Base-by-base conservation (phyloP, 2,113 vertebrate species). In the Calonectris borealis region DNA sequence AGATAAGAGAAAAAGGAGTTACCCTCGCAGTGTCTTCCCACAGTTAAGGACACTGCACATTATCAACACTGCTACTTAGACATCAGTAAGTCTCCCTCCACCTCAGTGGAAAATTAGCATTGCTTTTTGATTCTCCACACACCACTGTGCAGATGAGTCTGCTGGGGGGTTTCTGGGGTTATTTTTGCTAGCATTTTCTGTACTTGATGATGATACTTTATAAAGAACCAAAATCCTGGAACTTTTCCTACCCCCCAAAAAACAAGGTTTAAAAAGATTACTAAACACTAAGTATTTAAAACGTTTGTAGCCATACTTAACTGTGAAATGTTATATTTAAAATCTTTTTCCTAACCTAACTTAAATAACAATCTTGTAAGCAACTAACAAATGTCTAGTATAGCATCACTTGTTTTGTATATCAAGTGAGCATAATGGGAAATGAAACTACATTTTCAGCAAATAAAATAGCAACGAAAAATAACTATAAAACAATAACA, bases 231-330 rank as follows among this genome's bases (percentile, higher is more conserved):
- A 87, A 79, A 68, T 11, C 11, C 4, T 38, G 15, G 16, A 71
- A 29, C 9, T 2, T 18, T 26, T 66, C 15, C 5, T 38, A 32
- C 1, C 1, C 6, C 2, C 2, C 0, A 2, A 36, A 69, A 54
- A 48, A 4, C 3, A 60, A 38, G 2, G 0, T 61, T 48, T 42
- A 16, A 20, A 75, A 89, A 69, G 3, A 3, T 69, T 70, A 36
- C 2, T 69, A 48, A 72, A 34, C 2, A 14, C 2, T 49, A 51
- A 86, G 12, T 46, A 42, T 32, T 46, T 51, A 27, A 83, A 86
- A 52, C 2, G 1, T 29, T 69, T 51, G 24, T 69, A 57, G 2
- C 4, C 11, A 77, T 32, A 38, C 4, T 48, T 42, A 57, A 81
- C 8, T 51, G 22, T 64, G 18, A 71, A 86, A 72, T 36, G 7